A percentile compares a stretch with the other conserved stretches of the same genome.
phyloP scores from a whole-genome alignment of 1,140 invertebrate species.

The Heliconius himera region DNA sequence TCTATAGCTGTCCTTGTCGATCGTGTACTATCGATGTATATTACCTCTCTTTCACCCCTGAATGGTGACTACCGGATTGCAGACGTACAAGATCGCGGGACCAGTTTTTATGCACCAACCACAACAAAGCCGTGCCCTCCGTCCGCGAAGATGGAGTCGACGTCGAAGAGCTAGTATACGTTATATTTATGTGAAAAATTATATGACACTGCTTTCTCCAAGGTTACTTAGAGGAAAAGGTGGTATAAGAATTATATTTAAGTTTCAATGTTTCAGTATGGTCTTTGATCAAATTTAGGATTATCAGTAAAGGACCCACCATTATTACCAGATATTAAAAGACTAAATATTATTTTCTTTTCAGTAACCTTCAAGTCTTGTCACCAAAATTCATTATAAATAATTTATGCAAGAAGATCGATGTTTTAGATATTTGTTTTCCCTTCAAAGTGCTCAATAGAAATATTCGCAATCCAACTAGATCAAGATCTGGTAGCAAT shows the following conservation, averaged over 20 bases:
- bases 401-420: too few relatives aligned
- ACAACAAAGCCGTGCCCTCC: constrained; percentile 55
- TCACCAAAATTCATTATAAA: too few relatives aligned
- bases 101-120: constrained; percentile 68
- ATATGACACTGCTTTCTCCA: not conserved
- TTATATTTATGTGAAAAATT: constrained; percentile 18
- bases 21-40: constrained; percentile 31
- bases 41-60: constrained; percentile 62
- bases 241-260: not conserved
- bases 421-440: too few relatives aligned
- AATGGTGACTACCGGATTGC: constrained; percentile 74
- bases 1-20: constrained; percentile 54
- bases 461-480: not conserved
- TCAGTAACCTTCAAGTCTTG: too few relatives aligned
- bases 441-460: not conserved
- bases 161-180: constrained; percentile 34
- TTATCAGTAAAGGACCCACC: too few relatives aligned
- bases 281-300: too few relatives aligned
- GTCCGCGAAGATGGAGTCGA: constrained; percentile 52
- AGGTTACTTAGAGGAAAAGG: not conserved
- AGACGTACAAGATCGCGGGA: constrained; percentile 54
- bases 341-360: too few relatives aligned
- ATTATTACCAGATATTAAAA: too few relatives aligned
- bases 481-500: not conserved
- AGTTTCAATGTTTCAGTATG: too few relatives aligned